Conservation (phyloP, 35 echinoderm and acorn worm genomes). For the Anneissia japonica region DNA sequence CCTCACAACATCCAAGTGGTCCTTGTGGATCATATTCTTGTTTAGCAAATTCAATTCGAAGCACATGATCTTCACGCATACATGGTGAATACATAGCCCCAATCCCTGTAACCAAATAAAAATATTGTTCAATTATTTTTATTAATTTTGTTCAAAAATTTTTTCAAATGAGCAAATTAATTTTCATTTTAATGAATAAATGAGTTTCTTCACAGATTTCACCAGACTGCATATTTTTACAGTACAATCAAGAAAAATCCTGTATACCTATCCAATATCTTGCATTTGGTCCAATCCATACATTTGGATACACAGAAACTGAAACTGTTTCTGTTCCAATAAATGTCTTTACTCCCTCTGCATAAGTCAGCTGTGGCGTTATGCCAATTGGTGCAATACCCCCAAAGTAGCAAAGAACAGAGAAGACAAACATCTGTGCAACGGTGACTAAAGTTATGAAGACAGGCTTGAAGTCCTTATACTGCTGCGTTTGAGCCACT, state of each 20-base stretch:
- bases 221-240: no score
- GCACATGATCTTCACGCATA: conserved; percentile 5
- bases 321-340: conserved; percentile 21
- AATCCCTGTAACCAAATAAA: conserved; percentile 2
- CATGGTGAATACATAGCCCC: conserved; percentile 20
- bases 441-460: not conserved
- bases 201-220: no score
- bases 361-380: not conserved
- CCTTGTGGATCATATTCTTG: not conserved
- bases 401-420: conserved; percentile 5
- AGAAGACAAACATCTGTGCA: not conserved
- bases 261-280: conserved; percentile 25
- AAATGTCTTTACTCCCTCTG: conserved; percentile 25
- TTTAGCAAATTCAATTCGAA: not conserved
- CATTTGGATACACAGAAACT: not conserved
- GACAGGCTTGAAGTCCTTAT: not conserved
- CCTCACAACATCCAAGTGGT: conserved; percentile 18
- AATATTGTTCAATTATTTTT: not conserved
- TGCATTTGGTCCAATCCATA: conserved; percentile 26
- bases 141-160: no score
- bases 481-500: not conserved
- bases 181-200: no score
- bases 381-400: conserved; percentile 13
- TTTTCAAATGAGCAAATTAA: no score
- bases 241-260: no score